Conservation (phyloP, 2,113 vertebrate species). For the Peromyscus maniculatus region DNA sequence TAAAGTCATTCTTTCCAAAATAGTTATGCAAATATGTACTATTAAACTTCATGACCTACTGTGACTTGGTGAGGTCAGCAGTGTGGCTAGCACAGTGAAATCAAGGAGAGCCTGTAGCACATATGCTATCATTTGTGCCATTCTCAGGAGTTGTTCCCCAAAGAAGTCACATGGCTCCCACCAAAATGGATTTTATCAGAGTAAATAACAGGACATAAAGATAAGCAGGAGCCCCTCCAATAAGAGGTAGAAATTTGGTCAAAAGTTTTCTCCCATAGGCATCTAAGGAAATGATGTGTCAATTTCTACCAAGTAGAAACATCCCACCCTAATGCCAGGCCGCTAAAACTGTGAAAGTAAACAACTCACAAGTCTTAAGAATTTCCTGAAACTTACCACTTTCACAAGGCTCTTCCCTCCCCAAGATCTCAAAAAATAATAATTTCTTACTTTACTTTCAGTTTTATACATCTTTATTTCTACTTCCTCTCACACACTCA, state of each 20-base stretch:
- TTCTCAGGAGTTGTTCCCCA: not conserved
- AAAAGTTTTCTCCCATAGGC: not conserved
- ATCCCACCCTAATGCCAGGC: not conserved
- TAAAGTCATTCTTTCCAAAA: not conserved
- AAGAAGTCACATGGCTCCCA: not conserved
- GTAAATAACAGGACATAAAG: not conserved
- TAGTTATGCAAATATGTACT: not conserved
- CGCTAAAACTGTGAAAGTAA: not conserved
- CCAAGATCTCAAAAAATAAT: not conserved
- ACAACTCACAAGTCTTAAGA: not conserved
- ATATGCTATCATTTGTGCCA: not conserved
- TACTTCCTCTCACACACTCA: not conserved
- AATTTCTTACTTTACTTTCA: not conserved
- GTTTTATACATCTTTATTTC: not conserved
- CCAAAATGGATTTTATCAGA: not conserved
- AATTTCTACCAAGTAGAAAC: not conserved
- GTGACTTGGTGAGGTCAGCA: not conserved
- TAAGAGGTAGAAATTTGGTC: not conserved
- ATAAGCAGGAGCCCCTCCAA: accelerated
- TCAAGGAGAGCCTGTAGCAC: not conserved
- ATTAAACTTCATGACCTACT: not conserved
- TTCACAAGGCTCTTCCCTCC: not conserved
- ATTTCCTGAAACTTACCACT: not conserved
- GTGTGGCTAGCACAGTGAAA: not conserved
- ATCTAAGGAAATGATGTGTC: too few species aligned